These are phyloP conservation scores for Hypocryptadius cinnamomeus DNA, from an alignment of 2,113 vertebrate species.

Conservation along the genomic window DNA sequence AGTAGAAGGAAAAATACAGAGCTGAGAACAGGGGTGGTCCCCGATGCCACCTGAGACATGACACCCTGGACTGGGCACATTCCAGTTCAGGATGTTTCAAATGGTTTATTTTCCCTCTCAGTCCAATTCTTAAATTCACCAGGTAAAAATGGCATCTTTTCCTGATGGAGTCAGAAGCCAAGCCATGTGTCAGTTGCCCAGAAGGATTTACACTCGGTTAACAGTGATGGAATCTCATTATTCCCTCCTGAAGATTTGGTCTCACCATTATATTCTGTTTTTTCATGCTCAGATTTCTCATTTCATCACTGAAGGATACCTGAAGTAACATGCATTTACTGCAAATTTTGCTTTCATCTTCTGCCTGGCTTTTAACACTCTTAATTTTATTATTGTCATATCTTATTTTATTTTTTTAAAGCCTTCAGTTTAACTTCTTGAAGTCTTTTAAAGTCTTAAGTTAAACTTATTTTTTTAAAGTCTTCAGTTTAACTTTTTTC, in stretches of 20 bases:
- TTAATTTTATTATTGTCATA: not conserved
- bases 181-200: not conserved
- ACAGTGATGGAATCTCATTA: not conserved
- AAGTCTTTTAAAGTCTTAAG: not conserved
- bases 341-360: not conserved
- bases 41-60: not conserved
- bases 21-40: not conserved
- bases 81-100: not conserved
- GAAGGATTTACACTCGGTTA: not conserved
- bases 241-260: not conserved
- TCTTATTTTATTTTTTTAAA: not conserved
- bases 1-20: not conserved
- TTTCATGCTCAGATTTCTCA: not conserved
- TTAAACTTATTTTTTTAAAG: not conserved
- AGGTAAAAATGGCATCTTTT: not conserved
- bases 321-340: not conserved
- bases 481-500: not conserved
- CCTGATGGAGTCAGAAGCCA: not conserved
- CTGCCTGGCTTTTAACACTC: not conserved
- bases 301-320: not conserved
- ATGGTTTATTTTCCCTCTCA: not conserved
- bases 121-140: not conserved
- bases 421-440: not conserved
- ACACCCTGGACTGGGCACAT: not conserved
- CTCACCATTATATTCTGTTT: not conserved